Evolutionary conservation across 2,113 vertebrate species (phyloP).

Genomic region (Athene noctua): DNA sequence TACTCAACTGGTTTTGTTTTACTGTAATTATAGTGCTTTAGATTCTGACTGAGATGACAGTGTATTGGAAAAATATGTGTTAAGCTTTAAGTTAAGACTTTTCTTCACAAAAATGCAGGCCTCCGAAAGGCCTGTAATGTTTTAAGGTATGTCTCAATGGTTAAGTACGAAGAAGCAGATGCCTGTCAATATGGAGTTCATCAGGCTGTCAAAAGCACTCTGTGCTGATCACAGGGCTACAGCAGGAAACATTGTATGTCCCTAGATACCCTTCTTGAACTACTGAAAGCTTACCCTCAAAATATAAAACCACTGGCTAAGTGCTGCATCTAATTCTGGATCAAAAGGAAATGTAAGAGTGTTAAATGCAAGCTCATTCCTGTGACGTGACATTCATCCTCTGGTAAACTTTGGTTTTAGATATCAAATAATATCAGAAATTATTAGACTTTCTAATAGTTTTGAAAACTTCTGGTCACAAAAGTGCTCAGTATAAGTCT

Average conservation of each 20-base stretch:
- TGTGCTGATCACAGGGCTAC: neutral
- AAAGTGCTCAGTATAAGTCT: neutral
- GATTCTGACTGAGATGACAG: fast-evolving
- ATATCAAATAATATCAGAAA: neutral
- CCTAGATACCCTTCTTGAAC: neutral
- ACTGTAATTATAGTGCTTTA: neutral
- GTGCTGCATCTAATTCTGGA: neutral
- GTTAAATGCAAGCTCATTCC: neutral
- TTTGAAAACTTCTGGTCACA: neutral
- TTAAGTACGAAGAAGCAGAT: neutral
- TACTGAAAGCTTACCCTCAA: neutral
- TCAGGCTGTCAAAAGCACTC: neutral
- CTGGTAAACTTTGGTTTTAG: neutral
- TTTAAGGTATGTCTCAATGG: neutral
- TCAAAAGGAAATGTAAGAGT: neutral
- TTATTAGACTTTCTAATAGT: neutral
- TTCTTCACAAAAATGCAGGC: neutral
- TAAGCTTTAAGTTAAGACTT: neutral
- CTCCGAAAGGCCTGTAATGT: neutral
- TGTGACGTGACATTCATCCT: neutral
- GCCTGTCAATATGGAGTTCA: neutral
- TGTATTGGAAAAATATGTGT: fast-evolving
- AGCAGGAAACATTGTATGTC: neutral
- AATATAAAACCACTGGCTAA: neutral
- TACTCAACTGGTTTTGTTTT: neutral